Evolutionary conservation across 2,113 vertebrate genomes (phyloP), one percentile per base, ranked within the genome.

Genomic region (Tapirus terrestris): DNA sequence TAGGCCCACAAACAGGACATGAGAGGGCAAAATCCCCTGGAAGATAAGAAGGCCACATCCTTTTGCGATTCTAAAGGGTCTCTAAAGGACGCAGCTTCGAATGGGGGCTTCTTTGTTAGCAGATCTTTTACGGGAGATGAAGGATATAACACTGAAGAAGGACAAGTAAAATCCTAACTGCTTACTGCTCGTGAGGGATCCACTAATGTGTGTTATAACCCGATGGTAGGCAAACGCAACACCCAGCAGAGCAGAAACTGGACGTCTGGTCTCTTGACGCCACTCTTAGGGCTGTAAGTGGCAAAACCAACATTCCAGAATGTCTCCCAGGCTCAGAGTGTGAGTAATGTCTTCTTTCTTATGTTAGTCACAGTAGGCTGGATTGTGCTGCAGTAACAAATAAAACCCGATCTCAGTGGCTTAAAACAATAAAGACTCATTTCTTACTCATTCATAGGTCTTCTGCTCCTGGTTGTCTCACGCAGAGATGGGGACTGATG

Each of bases 111-210:
- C 83, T 72, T 81, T 70, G 63, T 84, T 56, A 48, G 80, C n/a
- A 79, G 63, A 56, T 70, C 56, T 81, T 43, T 45, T 7, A 39
- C 68, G n/a, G 73, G 61, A 63, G 6, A 43, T 39, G 51, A 81
- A 95, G 51, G 16, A 53, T 48, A 2, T 68, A 68, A 31, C 4
- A 13, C 8, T 51, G 51, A 83, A 80, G 51, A 45, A 6, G 12
- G 76, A 27, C 81, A 91, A 82, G 86, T n/a, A 53, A 92, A 97
- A 72, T 21, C 27, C 10, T 67, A 63, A 86, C 56, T 95, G 61
- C 39, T 73, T 56, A 90, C 20, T 92, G 88, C 39, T 88, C 45
- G 4, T 43, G n/a, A 94, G 48, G 36, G 84, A 91, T 36, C 43
- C 20, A 43, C n/a, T 58, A 27, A 91, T 36, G 53, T 61, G 11